These are phyloP conservation scores for Rhinella marina DNA, from an alignment of 2,797 vertebrate genomes.

Conservation along the genomic window DNA sequence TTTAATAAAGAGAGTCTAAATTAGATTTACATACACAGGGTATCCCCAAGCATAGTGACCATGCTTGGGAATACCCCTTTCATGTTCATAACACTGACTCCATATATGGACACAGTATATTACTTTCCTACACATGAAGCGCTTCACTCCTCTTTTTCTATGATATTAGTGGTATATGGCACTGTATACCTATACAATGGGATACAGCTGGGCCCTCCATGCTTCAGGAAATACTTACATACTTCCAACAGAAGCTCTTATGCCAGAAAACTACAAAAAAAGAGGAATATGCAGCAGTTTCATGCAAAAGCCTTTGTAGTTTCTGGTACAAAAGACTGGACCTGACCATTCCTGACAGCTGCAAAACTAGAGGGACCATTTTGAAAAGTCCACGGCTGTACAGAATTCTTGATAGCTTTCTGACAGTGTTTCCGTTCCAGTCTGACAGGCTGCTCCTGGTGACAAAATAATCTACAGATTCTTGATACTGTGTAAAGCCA, in stretches of 20 bases:
- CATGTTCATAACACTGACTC: too few relatives aligned
- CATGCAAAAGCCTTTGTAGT: constrained; percentile 27
- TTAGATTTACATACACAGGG: too few relatives aligned
- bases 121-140: too few relatives aligned
- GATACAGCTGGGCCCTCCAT: neutral
- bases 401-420: neutral
- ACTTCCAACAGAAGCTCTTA: neutral
- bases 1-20: too few relatives aligned
- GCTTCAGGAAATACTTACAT: too few relatives aligned
- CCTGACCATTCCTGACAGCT: neutral
- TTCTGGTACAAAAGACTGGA: neutral
- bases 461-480: constrained; percentile 18
- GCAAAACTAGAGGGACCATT: neutral
- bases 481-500: constrained; percentile 15
- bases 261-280: neutral
- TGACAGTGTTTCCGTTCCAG: constrained; percentile 5
- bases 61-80: too few relatives aligned
- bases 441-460: neutral
- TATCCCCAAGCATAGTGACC: too few relatives aligned
- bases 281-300: neutral
- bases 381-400: neutral
- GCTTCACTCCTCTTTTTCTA: too few relatives aligned
- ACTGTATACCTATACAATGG: neutral
- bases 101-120: too few relatives aligned
- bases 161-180: neutral